Conservation (phyloP, 30 jellyfish, hydroid and myxozoan species). For the Hydra vulgaris region DNA sequence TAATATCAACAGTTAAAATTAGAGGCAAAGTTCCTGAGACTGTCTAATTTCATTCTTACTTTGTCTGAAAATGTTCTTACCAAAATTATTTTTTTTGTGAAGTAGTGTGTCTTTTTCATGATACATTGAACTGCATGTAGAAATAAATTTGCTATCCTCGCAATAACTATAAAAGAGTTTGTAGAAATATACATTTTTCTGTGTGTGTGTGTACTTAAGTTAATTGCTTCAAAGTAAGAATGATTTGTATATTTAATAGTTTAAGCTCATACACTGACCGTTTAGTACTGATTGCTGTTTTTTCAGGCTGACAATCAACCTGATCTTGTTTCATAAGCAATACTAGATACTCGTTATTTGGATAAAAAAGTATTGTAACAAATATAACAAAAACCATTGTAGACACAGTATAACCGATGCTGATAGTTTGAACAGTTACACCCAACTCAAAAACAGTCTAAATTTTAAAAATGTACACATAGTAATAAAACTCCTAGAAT, state of each 20-base stretch:
- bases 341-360: not conserved
- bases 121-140: not conserved
- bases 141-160: not conserved
- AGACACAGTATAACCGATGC: not conserved
- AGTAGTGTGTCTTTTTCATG: not conserved
- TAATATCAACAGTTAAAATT: too few relatives aligned
- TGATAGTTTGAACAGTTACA: not conserved
- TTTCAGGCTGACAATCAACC: too few relatives aligned
- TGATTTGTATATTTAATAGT: too few relatives aligned
- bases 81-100: too few relatives aligned
- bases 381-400: not conserved
- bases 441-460: slow-evolving; percentile 13
- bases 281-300: not conserved
- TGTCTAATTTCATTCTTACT: too few relatives aligned
- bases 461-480: not conserved
- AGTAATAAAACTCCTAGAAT: too few relatives aligned
- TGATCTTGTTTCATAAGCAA: not conserved
- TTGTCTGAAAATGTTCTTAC: not conserved
- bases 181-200: too few relatives aligned
- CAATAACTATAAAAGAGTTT: not conserved
- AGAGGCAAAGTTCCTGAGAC: too few relatives aligned
- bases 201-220: too few relatives aligned
- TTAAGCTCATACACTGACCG: not conserved
- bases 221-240: too few relatives aligned
- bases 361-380: not conserved